A percentile compares a stretch with the other conserved stretches of the same genome.
Evolutionary conservation across 2,888 invertebrate species (phyloP).

Genomic region (Cheilosia variabilis): DNA sequence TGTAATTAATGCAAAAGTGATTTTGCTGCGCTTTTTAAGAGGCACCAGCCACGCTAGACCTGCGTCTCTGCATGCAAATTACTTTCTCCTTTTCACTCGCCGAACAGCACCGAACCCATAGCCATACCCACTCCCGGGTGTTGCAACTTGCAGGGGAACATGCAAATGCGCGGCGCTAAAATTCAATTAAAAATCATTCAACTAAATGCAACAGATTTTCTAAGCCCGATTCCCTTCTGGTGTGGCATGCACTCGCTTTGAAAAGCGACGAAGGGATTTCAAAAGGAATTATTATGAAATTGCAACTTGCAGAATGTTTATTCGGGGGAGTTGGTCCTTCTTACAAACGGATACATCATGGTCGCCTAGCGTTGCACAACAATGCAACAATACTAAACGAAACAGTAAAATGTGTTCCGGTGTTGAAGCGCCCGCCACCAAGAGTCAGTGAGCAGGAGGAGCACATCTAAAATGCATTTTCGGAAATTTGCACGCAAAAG

Average conservation of each 20-base stretch:
- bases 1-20: conserved; percentile 67
- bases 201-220: conserved; percentile 69
- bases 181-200: conserved; percentile 69
- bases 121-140: not conserved
- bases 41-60: conserved; percentile 29
- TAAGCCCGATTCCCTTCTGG: not conserved
- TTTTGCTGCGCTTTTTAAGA: conserved; percentile 44
- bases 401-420: conserved; percentile 35
- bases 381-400: conserved; percentile 20
- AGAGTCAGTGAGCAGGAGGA: not conserved
- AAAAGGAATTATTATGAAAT: conserved; percentile 62
- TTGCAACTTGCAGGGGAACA: conserved; percentile 32
- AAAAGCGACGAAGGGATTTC: conserved; percentile 33
- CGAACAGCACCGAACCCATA: not conserved
- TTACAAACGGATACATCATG: conserved; percentile 28
- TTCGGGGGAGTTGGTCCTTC: conserved; percentile 37
- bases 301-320: conserved; percentile 59
- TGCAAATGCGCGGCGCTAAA: conserved; percentile 61
- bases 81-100: conserved; percentile 22
- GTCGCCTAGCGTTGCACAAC: conserved; percentile 17
- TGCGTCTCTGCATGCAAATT: conserved; percentile 53
- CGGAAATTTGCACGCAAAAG: conserved; percentile 9
- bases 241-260: not conserved
- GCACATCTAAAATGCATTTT: conserved; percentile 47
- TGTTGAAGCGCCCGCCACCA: not conserved